These are phyloP conservation scores for Spatulosminthurus flaviceps DNA, from an alignment of 2,888 invertebrate genomes.

Conservation along the genomic window DNA sequence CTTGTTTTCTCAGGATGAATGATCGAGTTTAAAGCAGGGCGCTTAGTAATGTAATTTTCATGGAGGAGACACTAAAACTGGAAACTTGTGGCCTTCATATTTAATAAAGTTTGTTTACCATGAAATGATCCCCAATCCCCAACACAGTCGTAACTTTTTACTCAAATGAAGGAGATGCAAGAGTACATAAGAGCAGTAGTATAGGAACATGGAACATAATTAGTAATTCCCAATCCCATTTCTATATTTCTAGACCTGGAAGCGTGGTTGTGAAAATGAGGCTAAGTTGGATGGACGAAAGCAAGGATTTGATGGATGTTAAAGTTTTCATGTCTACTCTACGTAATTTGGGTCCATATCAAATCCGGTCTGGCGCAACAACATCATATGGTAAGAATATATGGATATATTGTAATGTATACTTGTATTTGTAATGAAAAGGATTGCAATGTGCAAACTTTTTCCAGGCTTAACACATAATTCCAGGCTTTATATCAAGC, in stretches of 20 bases:
- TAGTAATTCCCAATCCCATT: no score
- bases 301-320: conserved; percentile 67
- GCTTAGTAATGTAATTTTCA: neutral
- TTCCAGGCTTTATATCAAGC: no score
- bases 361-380: conserved; percentile 38
- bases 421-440: no score
- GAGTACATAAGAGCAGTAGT: neutral
- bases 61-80: neutral
- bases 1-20: conserved; percentile 19
- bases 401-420: no score
- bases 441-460: no score
- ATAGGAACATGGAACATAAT: no score
- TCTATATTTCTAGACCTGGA: conserved; percentile 71
- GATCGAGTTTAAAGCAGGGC: neutral
- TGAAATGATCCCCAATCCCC: neutral
- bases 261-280: conserved; percentile 75
- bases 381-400: conserved; percentile 52
- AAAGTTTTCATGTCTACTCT: conserved; percentile 38
- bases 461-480: no score
- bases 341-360: conserved; percentile 29
- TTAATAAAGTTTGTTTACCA: conserved; percentile 8
- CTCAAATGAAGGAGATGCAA: neutral
- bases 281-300: conserved; percentile 74
- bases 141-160: neutral
- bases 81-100: neutral